phyloP scores from a whole-genome alignment of 2,113 vertebrate species.

The Arizona elegans region DNA sequence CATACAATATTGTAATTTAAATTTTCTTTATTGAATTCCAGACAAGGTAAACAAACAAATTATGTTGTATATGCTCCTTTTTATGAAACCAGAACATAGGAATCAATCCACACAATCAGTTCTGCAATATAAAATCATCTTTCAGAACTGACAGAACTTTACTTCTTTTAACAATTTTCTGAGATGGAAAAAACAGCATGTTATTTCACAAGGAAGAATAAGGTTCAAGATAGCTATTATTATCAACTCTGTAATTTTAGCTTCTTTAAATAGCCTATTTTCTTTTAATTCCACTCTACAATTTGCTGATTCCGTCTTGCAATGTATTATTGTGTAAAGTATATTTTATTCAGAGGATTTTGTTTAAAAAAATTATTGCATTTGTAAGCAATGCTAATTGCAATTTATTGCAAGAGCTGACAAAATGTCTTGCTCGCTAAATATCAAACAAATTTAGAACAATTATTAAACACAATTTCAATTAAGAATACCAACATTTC shows the following conservation, averaged over 20 bases:
- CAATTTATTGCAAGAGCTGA: neutral
- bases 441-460: neutral
- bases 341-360: neutral
- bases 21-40: neutral
- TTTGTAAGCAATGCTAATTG: neutral
- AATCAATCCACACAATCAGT: neutral
- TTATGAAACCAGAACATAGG: neutral
- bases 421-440: neutral
- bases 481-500: neutral
- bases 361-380: neutral
- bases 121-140: neutral
- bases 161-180: neutral
- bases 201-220: constrained; percentile 1
- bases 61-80: neutral
- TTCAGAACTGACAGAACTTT: neutral
- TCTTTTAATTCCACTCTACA: neutral
- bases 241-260: neutral
- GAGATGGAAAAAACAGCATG: neutral
- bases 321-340: neutral
- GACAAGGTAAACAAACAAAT: neutral
- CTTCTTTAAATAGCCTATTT: constrained; percentile 1
- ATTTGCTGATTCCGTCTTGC: neutral
- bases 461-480: neutral
- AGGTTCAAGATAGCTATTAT: neutral
- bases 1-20: neutral